Base-by-base conservation (phyloP, 2,113 vertebrate genomes). In the Cheilinus undulatus region DNA sequence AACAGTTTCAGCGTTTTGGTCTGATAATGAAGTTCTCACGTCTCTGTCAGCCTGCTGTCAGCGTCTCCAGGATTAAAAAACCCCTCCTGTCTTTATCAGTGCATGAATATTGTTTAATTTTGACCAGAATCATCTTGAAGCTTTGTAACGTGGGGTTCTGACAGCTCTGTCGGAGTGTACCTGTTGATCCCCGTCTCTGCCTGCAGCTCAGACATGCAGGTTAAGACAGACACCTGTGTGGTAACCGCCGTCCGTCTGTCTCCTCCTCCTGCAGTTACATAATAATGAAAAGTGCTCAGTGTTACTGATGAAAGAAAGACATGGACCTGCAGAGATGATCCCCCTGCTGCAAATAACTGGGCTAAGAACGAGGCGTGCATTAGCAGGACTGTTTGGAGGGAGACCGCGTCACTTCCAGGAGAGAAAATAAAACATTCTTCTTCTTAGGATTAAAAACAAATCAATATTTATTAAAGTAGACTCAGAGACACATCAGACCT, bases 181-280 rank as follows among this genome's bases (percentile, higher is more conserved):
- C 77, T 74, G 19, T 2, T 54, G 52, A 20, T 11, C 22, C n/a
- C 22, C 9, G 38, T 12, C 22, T 30, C 15, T 61, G 54, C 58
- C 56, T 23, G 3, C 23, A 75, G 80, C 38, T 26, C 36, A 57
- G 17, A 46, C 54, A 0, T 51, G 61, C 87, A 75, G 69, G 86
- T 88, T 86, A 71, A 77, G 76, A 88, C 80, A 69, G 52, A 70
- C 1, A 5, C 17, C 20, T 61, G 42, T 83, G 70, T 71, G 46
- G 71, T 61, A 86, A 85, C 59, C 45, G 22, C 9, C 34, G 40
- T 9, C 51, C 28, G 34, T 60, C 54, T 78, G 34, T 60, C 54
- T 78, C 38, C 46, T 63, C 52, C 30, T 58, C 45, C 65, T 30
- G 15, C 22, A 2, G 1, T 69, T 85, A 34, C 54, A 48, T 69